Evolutionary conservation across 2,113 vertebrate genomes (phyloP), one percentile per base, ranked within the genome.

Genomic region (Podarcis muralis): DNA sequence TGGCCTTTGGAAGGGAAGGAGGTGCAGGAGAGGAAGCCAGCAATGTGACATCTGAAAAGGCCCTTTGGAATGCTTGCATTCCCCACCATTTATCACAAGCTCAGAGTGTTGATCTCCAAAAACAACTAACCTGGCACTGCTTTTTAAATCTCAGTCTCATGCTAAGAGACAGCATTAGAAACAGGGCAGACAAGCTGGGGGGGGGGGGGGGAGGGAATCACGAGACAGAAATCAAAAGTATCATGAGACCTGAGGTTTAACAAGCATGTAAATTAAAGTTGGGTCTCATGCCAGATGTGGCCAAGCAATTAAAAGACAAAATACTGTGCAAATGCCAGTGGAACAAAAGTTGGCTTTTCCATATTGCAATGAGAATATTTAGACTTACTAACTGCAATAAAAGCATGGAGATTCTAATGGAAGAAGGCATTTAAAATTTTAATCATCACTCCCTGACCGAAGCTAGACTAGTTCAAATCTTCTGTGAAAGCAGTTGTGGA

Each of bases 211-310:
- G 76, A 27, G 25, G 11, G 15, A 93, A 95, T 95, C 95, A 95
- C 87, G 91, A 87, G 94, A 94, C 93, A 88, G 88, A 94, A 95
- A 90, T 88, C 89, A 90, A 27, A 71, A 3, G 1, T 37, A 90
- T 93, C 93, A 95, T 92, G 92, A 92, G 94, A 95, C 86, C 1
- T 0, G 72, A n/a, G 86, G 83, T n/a, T 84, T n/a, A 84, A 57
- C 77, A 90, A 91, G 53, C 0, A 37, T 11, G 48, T 4, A 9
- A 22, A 71, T 43, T 71, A 20, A 66, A 76, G 22, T 43, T 37
- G 2, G 53, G 79, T 74, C 6, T 87, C 0, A 0, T 32, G 35
- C 37, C 59, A 81, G 48, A 66, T 77, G 81, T 65, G 32, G 6
- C 84, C 0, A 5, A 86, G 87, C 78, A 79, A 40, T 18, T 18